Conservation (phyloP, 1,140 invertebrate genomes). For the Scaptomyza hsui region DNA sequence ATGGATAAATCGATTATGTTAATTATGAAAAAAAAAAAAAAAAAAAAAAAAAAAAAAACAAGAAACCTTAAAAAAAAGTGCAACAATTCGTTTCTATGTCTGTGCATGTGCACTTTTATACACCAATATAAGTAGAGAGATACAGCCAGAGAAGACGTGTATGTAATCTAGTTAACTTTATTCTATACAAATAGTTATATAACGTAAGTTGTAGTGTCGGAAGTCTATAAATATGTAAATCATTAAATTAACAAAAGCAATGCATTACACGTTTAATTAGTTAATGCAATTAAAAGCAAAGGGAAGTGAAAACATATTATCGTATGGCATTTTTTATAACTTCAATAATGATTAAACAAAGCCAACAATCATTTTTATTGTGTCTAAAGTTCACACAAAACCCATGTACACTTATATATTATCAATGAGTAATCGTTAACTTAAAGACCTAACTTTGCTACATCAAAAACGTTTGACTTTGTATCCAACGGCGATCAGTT, state of each 20-base stretch:
- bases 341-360: not conserved
- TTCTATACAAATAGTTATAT: slow-evolving; percentile 48
- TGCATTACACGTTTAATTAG: slow-evolving; percentile 7
- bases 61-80: slow-evolving; percentile 13
- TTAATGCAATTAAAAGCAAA: not conserved
- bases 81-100: slow-evolving; percentile 49
- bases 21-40: slow-evolving; percentile 23
- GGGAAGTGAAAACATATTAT: not conserved
- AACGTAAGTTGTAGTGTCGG: slow-evolving; percentile 60
- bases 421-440: too few relatives aligned
- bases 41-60: slow-evolving; percentile 15
- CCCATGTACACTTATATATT: not conserved
- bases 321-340: not conserved
- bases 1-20: slow-evolving; percentile 28
- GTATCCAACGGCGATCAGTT: too few relatives aligned
- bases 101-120: slow-evolving; percentile 57
- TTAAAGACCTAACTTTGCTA: too few relatives aligned
- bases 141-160: slow-evolving; percentile 43
- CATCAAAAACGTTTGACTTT: too few relatives aligned
- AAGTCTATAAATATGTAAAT: slow-evolving; percentile 65
- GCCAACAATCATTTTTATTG: not conserved
- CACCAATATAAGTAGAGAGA: slow-evolving; percentile 47
- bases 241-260: slow-evolving; percentile 68
- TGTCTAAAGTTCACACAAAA: not conserved
- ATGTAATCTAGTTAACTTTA: slow-evolving; percentile 62